These are phyloP conservation scores for Falco novaeseelandiae DNA, from an alignment of 2,797 vertebrate species.

Conservation along the genomic window DNA sequence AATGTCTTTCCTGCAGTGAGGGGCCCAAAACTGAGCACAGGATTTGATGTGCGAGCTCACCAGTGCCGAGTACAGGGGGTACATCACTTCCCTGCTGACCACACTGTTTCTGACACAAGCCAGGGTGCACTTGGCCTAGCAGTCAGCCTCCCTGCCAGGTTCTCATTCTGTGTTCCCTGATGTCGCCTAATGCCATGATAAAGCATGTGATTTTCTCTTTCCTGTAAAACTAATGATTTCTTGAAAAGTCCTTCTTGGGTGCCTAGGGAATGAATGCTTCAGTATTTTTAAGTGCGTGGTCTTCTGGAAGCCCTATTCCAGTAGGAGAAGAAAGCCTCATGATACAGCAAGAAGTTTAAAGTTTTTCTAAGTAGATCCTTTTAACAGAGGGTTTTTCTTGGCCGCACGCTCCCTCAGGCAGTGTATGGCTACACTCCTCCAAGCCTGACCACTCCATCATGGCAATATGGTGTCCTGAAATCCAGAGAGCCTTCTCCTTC, in stretches of 20 bases:
- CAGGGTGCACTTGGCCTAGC: background rate
- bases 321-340: background rate
- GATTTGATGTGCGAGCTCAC: no score
- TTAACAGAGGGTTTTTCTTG: background rate
- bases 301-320: background rate
- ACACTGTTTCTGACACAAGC: no score
- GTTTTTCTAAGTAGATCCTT: background rate
- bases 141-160: background rate
- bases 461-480: background rate
- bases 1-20: no score
- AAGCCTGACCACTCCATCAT: background rate
- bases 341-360: background rate
- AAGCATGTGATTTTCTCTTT: background rate
- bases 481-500: background rate
- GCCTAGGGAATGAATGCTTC: background rate
- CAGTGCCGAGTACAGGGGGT: no score
- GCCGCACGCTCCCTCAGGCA: background rate
- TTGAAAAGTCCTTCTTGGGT: background rate
- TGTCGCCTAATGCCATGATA: rapidly evolving
- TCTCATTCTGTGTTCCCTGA: background rate
- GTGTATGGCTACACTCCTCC: background rate
- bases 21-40: no score
- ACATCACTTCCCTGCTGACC: no score
- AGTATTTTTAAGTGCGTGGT: background rate
- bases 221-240: background rate